These are phyloP conservation scores for Shinisaurus crocodilurus DNA, from an alignment of 2,113 vertebrate genomes.

Conservation along the genomic window DNA sequence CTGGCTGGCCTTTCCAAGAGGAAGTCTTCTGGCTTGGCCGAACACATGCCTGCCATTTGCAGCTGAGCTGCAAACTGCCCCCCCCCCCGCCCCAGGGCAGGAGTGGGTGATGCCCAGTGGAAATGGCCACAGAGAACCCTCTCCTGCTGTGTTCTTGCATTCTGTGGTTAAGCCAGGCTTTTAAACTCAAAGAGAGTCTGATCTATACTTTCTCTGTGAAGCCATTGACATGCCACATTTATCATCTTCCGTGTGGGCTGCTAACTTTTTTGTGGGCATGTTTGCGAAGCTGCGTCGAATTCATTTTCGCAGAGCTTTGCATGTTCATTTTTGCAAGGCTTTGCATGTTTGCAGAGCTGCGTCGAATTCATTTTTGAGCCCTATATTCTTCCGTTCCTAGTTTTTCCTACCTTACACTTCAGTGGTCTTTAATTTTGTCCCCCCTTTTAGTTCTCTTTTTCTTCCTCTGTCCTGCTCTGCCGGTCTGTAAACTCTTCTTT, in stretches of 20 bases:
- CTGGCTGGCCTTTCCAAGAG: neutral
- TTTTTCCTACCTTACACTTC: neutral
- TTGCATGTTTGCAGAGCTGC: too few relatives aligned
- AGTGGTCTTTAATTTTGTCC: accelerated
- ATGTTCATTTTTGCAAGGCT: too few relatives aligned
- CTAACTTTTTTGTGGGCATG: neutral
- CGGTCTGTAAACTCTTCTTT: neutral
- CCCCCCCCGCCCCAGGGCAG: neutral
- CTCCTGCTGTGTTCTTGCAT: too few relatives aligned
- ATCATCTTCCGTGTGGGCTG: too few relatives aligned
- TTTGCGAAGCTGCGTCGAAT: neutral
- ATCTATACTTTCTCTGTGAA: neutral
- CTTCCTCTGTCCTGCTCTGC: neutral
- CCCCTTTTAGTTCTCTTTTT: accelerated
- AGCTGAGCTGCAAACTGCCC: too few relatives aligned
- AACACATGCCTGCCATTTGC: neutral
- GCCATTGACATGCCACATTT: neutral
- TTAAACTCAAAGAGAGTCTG: neutral
- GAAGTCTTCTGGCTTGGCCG: neutral
- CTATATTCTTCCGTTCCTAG: neutral
- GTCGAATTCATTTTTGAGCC: too few relatives aligned
- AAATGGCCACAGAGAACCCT: neutral
- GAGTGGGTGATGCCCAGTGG: neutral
- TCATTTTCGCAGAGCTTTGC: too few relatives aligned
- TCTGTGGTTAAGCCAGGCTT: neutral